Evolutionary conservation across 1,140 invertebrate genomes (phyloP), one percentile per base, ranked within the genome.

Genomic region (Brachionus angularis): DNA sequence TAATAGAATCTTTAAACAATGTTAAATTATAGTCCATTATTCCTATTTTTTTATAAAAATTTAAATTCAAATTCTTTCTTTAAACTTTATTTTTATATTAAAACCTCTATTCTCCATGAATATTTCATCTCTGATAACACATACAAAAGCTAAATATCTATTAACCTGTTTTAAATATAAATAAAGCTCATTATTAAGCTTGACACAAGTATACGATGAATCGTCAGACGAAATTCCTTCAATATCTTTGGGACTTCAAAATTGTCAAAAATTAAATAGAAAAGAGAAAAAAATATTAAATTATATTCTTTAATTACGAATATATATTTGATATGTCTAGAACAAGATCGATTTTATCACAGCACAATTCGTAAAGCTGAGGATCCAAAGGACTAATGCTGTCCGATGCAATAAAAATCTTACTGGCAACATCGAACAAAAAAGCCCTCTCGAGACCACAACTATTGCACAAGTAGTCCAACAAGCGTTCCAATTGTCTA

Each of bases 391-490:
- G 49, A 55, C 36, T 55, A 14, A 53, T 27, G n/a, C 34, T 27
- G 39, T 71, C 70, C 1, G 96, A 99, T 21, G 96, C 96, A 75
- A 99, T 96, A 80, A 98, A 99, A 73, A 99, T 98, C 84, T 99
- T 98, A 39, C 91, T 96, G 23, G 96, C 91, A 16, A 98, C 93
- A 85, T 98, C 95, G 83, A 97, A 98, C 5, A 98, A 84, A 83
- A 97, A 98, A 34, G 93, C 94, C 81, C 98, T 97, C 80, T 98
- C 95, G 77, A 98, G 94, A 29, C 90, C 91, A 70, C 93, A 98
- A 83, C 96, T 96, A 34, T 29, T 61, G 31, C 27, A 50, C 55
- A 74, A 67, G 21, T 50, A 73, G 82, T 98, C 98, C n/a, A 99
- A 83, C 70, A 99, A 85, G 84, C 97, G 96, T 85, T 98, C 96